phyloP scores from a whole-genome alignment of 2,113 vertebrate species.

The Psophia crepitans region DNA sequence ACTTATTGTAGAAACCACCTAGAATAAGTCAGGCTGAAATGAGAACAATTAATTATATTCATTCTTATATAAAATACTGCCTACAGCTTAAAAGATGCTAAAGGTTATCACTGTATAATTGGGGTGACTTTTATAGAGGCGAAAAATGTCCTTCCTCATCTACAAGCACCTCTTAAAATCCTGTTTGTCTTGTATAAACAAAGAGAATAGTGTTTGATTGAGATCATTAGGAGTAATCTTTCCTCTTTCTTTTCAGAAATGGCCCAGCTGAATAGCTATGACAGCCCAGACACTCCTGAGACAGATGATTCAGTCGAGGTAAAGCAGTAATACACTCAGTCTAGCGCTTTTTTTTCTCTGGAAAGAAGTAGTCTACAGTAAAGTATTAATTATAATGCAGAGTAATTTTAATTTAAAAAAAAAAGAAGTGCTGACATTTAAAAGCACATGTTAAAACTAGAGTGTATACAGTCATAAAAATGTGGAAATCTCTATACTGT shows the following conservation, averaged over 20 bases:
- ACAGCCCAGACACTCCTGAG: constrained; percentile 93
- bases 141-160: neutral
- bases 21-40: constrained; percentile 6
- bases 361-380: constrained; percentile 27
- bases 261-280: constrained; percentile 94
- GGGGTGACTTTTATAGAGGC: neutral
- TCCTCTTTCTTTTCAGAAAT: constrained; percentile 83
- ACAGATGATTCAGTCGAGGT: constrained; percentile 91
- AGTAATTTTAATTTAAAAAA: constrained; percentile 21
- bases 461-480: neutral
- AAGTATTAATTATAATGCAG: constrained; percentile 45
- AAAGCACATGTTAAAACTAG: neutral
- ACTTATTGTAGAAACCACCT: neutral
- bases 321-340: constrained; percentile 62
- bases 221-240: constrained; percentile 58
- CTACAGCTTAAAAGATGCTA: neutral
- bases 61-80: neutral
- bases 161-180: constrained; percentile 6
- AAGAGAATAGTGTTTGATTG: constrained; percentile 54
- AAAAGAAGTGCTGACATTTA: neutral
- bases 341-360: neutral
- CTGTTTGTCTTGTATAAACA: constrained; percentile 44
- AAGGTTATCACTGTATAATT: constrained; percentile 36
- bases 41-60: constrained; percentile 14
- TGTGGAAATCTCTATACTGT: neutral